A percentile compares a stretch with the other conserved stretches of the same genome.
Evolutionary conservation across 2,888 invertebrate species (phyloP).

Genomic region (Eugnorisma glareosa): DNA sequence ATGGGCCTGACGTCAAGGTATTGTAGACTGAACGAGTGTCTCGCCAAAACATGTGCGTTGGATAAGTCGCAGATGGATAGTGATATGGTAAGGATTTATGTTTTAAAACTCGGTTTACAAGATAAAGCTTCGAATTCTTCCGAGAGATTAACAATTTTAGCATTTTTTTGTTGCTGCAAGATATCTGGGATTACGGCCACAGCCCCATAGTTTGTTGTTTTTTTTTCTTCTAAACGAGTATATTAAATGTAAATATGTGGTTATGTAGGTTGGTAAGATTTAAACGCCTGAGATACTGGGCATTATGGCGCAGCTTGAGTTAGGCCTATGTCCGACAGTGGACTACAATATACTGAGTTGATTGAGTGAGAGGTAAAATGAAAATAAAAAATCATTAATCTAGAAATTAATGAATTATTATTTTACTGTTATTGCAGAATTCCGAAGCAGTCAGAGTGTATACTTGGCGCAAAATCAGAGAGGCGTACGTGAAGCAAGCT

Average conservation of each 20-base stretch:
- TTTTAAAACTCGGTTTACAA: neutral
- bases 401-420: too few species aligned
- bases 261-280: neutral
- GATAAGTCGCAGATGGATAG: constrained; percentile 64
- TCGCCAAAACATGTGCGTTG: constrained; percentile 69
- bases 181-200: too few species aligned
- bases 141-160: neutral
- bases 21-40: constrained; percentile 89
- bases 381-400: neutral
- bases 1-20: constrained; percentile 92
- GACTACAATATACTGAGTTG: neutral
- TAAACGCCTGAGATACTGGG: neutral
- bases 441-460: constrained; percentile 70
- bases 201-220: neutral
- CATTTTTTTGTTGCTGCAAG: neutral
- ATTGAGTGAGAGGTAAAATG: neutral
- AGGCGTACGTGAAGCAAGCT: constrained; percentile 91
- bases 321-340: neutral
- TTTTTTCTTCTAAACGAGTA: too few species aligned
- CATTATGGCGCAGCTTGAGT: neutral
- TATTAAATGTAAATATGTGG: neutral
- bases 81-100: constrained; percentile 62
- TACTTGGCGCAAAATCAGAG: constrained; percentile 92
- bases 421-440: constrained; percentile 63
- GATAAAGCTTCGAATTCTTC: too few species aligned